Evolutionary conservation across 1,140 invertebrate genomes (phyloP), one percentile per base, ranked within the genome.

Genomic region (Drosophila pandora): DNA sequence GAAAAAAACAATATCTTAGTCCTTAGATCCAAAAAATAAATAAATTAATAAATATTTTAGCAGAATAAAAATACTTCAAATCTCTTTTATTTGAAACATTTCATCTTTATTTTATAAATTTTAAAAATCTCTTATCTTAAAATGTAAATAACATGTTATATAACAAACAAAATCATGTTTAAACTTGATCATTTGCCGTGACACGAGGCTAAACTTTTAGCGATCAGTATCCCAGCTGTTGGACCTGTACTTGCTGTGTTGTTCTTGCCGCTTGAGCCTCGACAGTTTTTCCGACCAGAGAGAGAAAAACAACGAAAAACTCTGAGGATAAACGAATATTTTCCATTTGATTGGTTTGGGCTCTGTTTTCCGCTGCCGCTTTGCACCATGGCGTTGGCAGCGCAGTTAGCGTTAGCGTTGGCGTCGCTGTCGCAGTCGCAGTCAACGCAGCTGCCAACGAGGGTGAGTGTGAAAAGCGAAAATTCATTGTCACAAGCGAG

Each of bases 321-420:
- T 37, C 56, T 32, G 70, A 57, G 70, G 70, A 70, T 83, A 79
- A 83, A 67, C 70, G 60, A 79, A 84, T 72, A 83, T 84, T 83
- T 83, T 83, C 76, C 76, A 79, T 84, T 50, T 83, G 76, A 84
- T 68, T 72, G 67, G 71, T 48, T 83, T 76, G 47, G 41, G 32
- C 37, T 59, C 30, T 13, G 4, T 49, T 28, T 49, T 25, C 22
- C 17, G 41, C 41, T 37, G 23, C 4, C 6, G 21, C 6, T 21
- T 28, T 28, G 3, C 25, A 7, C 25, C 5, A 28, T 28, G 25
- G 47, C 23, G 7, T 8, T 23, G 39, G 41, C 55, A 12, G 41
- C 3, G 41, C 3, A 10, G 34, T 30, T 21, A 25, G 39, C 21
- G 63, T 23, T 28, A 64, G 7, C 63, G 54, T 52, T 22, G 43